Base-by-base conservation (phyloP, 2,888 invertebrate species). In the Epistrophe eligans region DNA sequence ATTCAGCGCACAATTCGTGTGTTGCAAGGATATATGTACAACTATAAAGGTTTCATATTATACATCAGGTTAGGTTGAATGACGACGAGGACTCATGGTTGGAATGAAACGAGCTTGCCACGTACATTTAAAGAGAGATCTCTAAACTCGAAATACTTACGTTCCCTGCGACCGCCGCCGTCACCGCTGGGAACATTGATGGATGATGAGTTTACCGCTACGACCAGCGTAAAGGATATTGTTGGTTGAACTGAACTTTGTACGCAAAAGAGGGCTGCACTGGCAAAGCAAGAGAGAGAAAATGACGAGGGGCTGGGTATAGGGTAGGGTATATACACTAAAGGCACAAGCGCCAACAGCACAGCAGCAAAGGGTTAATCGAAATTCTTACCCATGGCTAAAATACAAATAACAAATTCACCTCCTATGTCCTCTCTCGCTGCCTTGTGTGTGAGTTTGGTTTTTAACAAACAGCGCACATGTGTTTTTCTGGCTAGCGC, bases 301-400 rank as follows among this genome's bases (percentile, higher is more conserved):
- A n/a, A 13, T 24, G 45, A 9, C n/a, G 8, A 13, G 17, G 50
- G n/a, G 28, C 1, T 24, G 24, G 24, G 24, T 24, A 24, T 2
- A 2, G 24, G 24, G 24, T 24, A 24, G 24, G 24, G 24, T 24
- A 24, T 24, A 24, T 35, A 13, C 19, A 66, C 43, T 48, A 52
- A 55, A 28, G 52, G 70, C 64, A 48, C 43, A 45, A 52, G 45
- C 55, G 45, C 64, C 72, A 64, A n/a, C 57, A 72, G 24, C 24
- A 24, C 24, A 24, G 32, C 52, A 71, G 48, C 57, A 79, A 79
- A 79, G 79, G 79, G 71, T 82, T 79, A 82, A 87, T 79, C 82
- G 87, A 87, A 87, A 85, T 85, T 85, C 85, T 81, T 79, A 81
- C 81, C 85, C 73, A 81, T 79, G 81, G 81, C 85, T 85, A 77